A percentile compares a stretch with the other conserved stretches of the same genome.
phyloP scores from a whole-genome alignment of 2,888 invertebrate genomes.

The Hipparchia semele region DNA sequence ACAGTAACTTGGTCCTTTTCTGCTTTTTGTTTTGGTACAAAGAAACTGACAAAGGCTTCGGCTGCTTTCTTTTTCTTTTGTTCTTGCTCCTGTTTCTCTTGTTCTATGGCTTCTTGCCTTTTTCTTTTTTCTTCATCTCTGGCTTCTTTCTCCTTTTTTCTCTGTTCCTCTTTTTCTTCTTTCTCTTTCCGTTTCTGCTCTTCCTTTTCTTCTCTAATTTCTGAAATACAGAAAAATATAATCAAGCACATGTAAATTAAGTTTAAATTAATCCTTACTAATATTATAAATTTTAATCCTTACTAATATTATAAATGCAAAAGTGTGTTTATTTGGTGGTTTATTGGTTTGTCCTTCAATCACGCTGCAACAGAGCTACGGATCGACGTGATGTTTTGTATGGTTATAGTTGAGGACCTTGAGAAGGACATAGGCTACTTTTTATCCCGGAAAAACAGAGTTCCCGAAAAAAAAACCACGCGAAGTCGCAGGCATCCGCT shows the following conservation, averaged over 20 bases:
- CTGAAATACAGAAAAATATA: slow-evolving; percentile 47
- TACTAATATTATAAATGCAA: too few relatives aligned
- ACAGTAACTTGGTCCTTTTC: slow-evolving; percentile 64
- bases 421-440: too few relatives aligned
- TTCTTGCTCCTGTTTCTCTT: slow-evolving; percentile 87
- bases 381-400: too few relatives aligned
- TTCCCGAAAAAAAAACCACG: too few relatives aligned
- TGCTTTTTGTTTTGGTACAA: slow-evolving; percentile 85
- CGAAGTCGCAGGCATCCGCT: too few relatives aligned
- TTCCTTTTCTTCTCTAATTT: slow-evolving; percentile 71
- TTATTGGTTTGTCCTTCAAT: too few relatives aligned
- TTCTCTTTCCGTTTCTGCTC: slow-evolving; percentile 62
- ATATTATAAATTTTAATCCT: not conserved
- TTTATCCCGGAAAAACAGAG: too few relatives aligned
- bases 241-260: not conserved
- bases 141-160: slow-evolving; percentile 78
- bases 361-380: too few relatives aligned
- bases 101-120: slow-evolving; percentile 84
- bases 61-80: slow-evolving; percentile 90
- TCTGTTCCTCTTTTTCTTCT: slow-evolving; percentile 78
- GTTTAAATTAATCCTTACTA: not conserved
- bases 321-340: too few relatives aligned
- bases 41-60: slow-evolving; percentile 92
- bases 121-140: slow-evolving; percentile 84
- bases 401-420: too few relatives aligned